These are phyloP conservation scores for Nasonia vitripennis DNA, from an alignment of 1,140 invertebrate species.

Conservation along the genomic window DNA sequence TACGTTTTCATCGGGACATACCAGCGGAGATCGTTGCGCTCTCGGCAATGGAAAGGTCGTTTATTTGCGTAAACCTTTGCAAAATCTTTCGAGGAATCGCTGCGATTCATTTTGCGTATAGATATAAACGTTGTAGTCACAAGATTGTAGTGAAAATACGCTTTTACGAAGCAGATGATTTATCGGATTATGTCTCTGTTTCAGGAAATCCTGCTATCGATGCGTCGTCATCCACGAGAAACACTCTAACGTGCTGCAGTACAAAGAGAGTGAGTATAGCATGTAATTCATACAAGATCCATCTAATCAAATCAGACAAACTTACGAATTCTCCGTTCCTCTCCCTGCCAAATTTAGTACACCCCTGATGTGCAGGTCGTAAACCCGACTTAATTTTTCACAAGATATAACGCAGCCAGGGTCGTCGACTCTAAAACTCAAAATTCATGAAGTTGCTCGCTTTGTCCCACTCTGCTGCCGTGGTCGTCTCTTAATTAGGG, in stretches of 20 bases:
- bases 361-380: background rate
- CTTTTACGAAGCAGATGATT: no score
- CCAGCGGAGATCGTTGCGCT: background rate
- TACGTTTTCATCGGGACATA: conserved; percentile 46
- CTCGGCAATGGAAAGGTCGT: background rate
- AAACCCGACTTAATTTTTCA: conserved; percentile 6
- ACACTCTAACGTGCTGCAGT: conserved; percentile 93
- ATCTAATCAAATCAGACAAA: background rate
- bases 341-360: background rate
- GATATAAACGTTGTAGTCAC: background rate
- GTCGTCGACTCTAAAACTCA: background rate
- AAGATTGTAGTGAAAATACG: background rate
- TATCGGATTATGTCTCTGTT: conserved; percentile 61
- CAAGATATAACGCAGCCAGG: background rate
- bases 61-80: background rate
- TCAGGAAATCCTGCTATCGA: conserved; percentile 82
- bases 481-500: conserved; percentile 67
- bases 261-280: conserved; percentile 94
- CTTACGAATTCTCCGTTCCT: background rate
- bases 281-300: background rate
- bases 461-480: conserved; percentile 43
- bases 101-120: background rate
- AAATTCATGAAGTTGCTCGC: conserved; percentile 40
- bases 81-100: background rate
- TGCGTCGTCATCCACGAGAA: conserved; percentile 95